Evolutionary conservation across 2,113 vertebrate genomes (phyloP).

Genomic region (Corythoichthys intestinalis): DNA sequence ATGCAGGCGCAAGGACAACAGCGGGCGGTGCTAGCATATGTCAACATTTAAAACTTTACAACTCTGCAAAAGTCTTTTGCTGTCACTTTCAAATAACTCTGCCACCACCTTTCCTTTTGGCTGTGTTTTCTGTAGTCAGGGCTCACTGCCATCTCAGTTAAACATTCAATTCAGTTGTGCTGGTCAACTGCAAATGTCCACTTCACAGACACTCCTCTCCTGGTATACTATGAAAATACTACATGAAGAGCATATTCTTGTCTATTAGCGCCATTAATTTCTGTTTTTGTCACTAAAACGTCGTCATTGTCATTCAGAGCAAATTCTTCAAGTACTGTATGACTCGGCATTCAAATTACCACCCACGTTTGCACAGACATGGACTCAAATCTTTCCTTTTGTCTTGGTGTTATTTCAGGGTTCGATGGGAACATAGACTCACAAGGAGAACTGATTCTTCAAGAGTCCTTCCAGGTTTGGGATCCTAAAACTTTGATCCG

Average conservation of each 20-base stretch:
- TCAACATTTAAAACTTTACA: too few relatives aligned
- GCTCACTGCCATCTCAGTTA: too few relatives aligned
- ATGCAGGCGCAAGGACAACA: too few relatives aligned
- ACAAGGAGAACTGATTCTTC: constrained; percentile 96
- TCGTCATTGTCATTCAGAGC: background rate
- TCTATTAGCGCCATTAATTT: background rate
- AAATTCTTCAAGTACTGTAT: constrained; percentile 11
- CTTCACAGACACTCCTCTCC: too few relatives aligned
- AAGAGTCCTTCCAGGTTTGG: constrained; percentile 99
- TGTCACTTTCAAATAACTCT: too few relatives aligned
- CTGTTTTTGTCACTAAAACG: constrained; percentile 11
- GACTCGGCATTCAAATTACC: constrained; percentile 14
- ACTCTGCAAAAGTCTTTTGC: too few relatives aligned
- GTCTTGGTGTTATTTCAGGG: constrained; percentile 61
- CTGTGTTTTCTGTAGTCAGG: too few relatives aligned
- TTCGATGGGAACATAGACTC: constrained; percentile 99
- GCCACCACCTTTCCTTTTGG: too few relatives aligned
- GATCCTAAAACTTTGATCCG: constrained; percentile 97
- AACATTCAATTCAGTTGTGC: too few relatives aligned
- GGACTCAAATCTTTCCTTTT: background rate
- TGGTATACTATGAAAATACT: background rate
- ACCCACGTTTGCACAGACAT: constrained; percentile 8
- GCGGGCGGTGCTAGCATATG: too few relatives aligned
- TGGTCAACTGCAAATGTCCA: too few relatives aligned
- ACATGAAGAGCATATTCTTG: background rate